Conservation (phyloP, 1,140 invertebrate genomes). For the Drosophila dunni region DNA sequence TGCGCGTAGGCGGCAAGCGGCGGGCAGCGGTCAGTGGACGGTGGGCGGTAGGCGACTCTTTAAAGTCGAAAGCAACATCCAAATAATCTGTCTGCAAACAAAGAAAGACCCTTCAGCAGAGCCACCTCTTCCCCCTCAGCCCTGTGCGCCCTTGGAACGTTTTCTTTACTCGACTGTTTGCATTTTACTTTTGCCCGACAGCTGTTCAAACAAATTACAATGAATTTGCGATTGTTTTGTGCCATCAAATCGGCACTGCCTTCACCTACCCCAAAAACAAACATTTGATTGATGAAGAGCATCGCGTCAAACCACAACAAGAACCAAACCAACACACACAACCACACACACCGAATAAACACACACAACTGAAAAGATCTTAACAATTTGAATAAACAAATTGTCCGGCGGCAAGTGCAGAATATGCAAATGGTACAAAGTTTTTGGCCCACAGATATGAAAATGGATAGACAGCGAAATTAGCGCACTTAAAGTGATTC, state of each 20-base stretch:
- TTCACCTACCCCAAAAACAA: constrained; percentile 24
- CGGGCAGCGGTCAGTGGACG: no score
- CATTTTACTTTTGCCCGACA: constrained; percentile 48
- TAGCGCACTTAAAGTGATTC: constrained; percentile 78
- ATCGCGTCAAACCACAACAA: constrained; percentile 53
- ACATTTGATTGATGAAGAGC: constrained; percentile 78
- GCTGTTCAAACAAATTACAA: constrained; percentile 81
- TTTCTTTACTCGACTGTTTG: constrained; percentile 38
- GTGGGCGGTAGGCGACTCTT: constrained; percentile 10
- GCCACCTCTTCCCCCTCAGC: background rate
- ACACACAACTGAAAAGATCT: constrained; percentile 46
- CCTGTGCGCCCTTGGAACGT: background rate
- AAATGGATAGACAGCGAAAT: constrained; percentile 55
- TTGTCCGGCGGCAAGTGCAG: constrained; percentile 22
- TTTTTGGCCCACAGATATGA: constrained; percentile 25
- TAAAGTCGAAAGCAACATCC: constrained; percentile 39
- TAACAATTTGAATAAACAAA: constrained; percentile 73
- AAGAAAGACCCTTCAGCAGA: constrained; percentile 15
- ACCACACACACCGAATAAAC: background rate
- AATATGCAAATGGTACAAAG: constrained; percentile 59
- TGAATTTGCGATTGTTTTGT: constrained; percentile 75
- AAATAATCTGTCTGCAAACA: constrained; percentile 68
- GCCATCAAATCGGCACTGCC: background rate
- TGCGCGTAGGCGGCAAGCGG: constrained; percentile 34
- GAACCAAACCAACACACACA: background rate